phyloP scores from a whole-genome alignment of 1,140 invertebrate species.

The Rhopalosiphum padi region DNA sequence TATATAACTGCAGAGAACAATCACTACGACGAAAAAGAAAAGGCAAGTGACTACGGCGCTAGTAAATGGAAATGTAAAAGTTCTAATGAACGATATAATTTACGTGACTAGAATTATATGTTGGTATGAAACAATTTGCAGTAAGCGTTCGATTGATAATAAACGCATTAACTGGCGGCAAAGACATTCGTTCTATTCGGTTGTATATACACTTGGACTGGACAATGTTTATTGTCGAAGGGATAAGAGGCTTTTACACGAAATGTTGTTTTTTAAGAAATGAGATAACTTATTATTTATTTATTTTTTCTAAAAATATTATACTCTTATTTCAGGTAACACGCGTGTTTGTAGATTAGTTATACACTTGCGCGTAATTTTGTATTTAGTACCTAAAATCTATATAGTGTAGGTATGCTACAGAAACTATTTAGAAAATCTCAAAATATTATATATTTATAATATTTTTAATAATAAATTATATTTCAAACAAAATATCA shows the following conservation, averaged over 20 bases:
- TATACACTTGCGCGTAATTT: too few species aligned
- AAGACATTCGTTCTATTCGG: not conserved
- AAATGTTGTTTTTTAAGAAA: not conserved
- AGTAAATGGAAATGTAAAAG: not conserved
- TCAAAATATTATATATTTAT: too few species aligned
- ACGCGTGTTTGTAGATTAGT: not conserved
- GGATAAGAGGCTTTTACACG: not conserved
- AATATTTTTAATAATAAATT: too few species aligned
- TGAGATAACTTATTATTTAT: not conserved
- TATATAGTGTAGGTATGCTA: too few species aligned
- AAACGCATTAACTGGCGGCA: not conserved
- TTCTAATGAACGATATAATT: not conserved
- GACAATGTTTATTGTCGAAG: not conserved
- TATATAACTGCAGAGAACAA: not conserved
- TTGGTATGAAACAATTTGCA: not conserved
- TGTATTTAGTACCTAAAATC: too few species aligned
- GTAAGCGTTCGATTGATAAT: not conserved
- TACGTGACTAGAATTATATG: conserved; percentile 24
- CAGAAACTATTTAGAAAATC: too few species aligned
- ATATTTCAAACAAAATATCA: not conserved
- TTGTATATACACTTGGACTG: not conserved
- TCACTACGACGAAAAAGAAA: not conserved
- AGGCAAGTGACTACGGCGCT: not conserved
- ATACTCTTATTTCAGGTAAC: not conserved
- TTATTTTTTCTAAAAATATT: not conserved